Evolutionary conservation across 2,113 vertebrate genomes (phyloP), one percentile per base, ranked within the genome.

Genomic region (Tautogolabrus adspersus): DNA sequence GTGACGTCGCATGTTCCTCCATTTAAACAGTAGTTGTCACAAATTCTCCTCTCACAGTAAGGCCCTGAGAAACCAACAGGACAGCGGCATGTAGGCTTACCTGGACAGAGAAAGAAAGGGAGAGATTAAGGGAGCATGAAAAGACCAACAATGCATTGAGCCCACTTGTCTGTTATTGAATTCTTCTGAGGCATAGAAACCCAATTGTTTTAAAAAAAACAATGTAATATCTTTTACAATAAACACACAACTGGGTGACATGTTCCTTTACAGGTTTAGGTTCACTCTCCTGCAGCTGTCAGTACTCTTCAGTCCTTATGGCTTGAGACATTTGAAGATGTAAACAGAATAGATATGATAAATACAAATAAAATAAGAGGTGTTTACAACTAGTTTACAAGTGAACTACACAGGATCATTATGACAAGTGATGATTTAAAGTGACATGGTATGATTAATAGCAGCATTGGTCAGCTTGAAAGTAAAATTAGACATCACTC

Each of bases 71-170:
- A 99, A 0, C 98, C 97, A 58, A 96, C 75, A 0, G 95, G 93
- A 62, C 98, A 99, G 74, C 89, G 97, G 86, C 98, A 99, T 1
- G 98, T 97, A 0, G 98, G 97, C 71, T 96, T 97, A 54, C 98
- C 98, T 99, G 65, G 2, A 40, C 15, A 46, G 37, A 72, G 9
- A 16, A 54, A 10, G 18, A 69, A 21, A 10, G 10, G 18, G 11
- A 47, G 21, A 46, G 3, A 62, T 52, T 21, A 22, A 19, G 19
- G 60, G 18, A 63, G 16, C 9, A 19, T 8, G 0, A 58, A 37
- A 58, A 40, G 44, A 55, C 13, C 13, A 46, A 58, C 44, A 52
- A 3, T 0, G 3, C 15, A 12, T 1, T 21, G 42, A 58, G 51
- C 56, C 26, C 3, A 16, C 13, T 0, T 9, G 47, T 47, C 4